phyloP scores from a whole-genome alignment of 2,797 vertebrate species.

The Platalea minor region DNA sequence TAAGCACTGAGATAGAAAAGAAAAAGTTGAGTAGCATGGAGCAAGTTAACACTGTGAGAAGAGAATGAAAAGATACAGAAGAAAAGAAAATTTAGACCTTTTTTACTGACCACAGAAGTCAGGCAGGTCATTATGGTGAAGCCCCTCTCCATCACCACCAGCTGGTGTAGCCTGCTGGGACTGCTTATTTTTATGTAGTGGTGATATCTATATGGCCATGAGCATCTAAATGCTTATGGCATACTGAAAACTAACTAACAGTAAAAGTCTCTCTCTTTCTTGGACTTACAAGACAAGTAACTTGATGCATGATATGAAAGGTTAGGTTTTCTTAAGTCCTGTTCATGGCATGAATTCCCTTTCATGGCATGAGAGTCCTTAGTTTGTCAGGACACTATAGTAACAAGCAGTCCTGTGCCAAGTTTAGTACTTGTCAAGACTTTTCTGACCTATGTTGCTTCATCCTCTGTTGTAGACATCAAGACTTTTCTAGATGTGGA shows the following conservation, averaged over 20 bases:
- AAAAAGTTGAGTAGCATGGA: neutral
- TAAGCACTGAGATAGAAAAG: neutral
- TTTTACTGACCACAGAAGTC: neutral
- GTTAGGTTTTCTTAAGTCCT: neutral
- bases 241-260: neutral
- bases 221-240: neutral
- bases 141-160: neutral
- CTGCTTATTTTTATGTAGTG: neutral
- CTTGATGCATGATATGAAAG: neutral
- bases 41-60: neutral
- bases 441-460: slow-evolving; percentile 11
- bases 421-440: neutral
- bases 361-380: neutral
- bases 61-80: neutral
- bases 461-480: slow-evolving; percentile 63
- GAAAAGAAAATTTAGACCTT: neutral
- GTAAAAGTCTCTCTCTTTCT: neutral
- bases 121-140: neutral
- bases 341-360: neutral
- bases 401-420: neutral
- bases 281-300: neutral
- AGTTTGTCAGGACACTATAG: neutral
- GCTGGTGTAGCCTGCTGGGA: neutral
- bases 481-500: slow-evolving; percentile 79
- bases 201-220: neutral